Base-by-base conservation (phyloP, 2,888 invertebrate genomes). In the Ormyrus thymus region DNA sequence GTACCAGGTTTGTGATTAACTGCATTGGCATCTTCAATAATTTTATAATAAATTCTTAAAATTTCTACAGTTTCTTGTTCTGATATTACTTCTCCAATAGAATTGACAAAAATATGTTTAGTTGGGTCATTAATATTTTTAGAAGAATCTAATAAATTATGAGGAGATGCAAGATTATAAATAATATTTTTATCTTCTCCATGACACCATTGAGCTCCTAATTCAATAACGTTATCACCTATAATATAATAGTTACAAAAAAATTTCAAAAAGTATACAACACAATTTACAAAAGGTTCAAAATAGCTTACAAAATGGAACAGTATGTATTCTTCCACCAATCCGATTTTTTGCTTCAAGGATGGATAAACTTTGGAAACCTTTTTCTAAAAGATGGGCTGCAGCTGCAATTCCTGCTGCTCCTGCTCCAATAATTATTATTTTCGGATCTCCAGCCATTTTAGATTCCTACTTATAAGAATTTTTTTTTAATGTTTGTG, bases 201-300 rank as follows among this genome's bases (percentile, higher is more conserved):
- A 83, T 95, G 95, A 76, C 95, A 94, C 95, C 95, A 96, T 83
- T 96, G 95, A 64, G 95, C 96, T 0, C 96, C 96, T 69, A 95
- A 85, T 86, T 96, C 96, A 6, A 95, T 90, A 6, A 92, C 89
- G 81, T 91, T 92, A 0, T 92, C 92, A 0, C 91, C 90, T 90
- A 78, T 29, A 29, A 29, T 29, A 59, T 79, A 76, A 48, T 15
- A 51, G 1, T 53, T 10, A 64, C 10, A 76, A 45, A 8, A 29
- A 29, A 15, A 50, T 15, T 45, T 15, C 46, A 68, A 53, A 62
- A 15, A 64, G 45, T 46, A 7, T 15, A 62, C 53, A 51, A n/a
- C n/a, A 45, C 11, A 79, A 82, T 83, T 89, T 86, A 91, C 92
- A 90, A 83, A 91, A 91, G n/a, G 3, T 29, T 29, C 2, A 29